Base-by-base conservation (phyloP, 2,113 vertebrate species). In the Sceloporus undulatus region DNA sequence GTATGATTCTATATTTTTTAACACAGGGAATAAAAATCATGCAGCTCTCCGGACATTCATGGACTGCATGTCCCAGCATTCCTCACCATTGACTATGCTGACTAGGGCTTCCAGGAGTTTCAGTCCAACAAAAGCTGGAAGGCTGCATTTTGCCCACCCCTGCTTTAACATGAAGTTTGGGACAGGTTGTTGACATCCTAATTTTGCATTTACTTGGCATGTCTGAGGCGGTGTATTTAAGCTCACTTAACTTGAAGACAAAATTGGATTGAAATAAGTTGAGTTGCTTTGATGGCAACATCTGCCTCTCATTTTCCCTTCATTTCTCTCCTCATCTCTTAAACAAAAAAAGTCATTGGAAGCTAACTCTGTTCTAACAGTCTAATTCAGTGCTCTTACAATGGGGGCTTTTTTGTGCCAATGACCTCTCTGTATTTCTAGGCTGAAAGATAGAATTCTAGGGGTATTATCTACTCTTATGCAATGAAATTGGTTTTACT, bases 401-500 rank as follows among this genome's bases (percentile, higher is more conserved):
- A n/a, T 18, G 27, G 29, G 6, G 11, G 5, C 5, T 25, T 56
- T 42, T 75, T 52, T 27, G 56, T 66, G 42, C 38, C 75, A 66
- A 5, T 42, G 8, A n/a, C 59, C 54, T 71, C 68, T 71, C 48
- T 85, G 21, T 48, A 68, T 56, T 77, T 81, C n/a, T 66, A 29
- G 11, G 52, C 34, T 42, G 56, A 70, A 62, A 82, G 42, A 59
- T n/a, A n/a, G 56, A 59, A 66, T 87, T 21, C 40, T 71, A 59
- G 73, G 76, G 40, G 89, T 88, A 86, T 42, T 40, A 23, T 74
- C 81, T 86, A 77, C 68, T 83, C 88, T 88, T 89, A 42, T 85
- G 93, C 85, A 87, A 52, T 82, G 68, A 68, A 5, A 25, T n/a
- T 84, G 80, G 75, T 16, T 87, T 25, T n/a, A 83, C 59, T 85